Evolutionary conservation across 2,797 vertebrate genomes (phyloP), one percentile per base, ranked within the genome.

Genomic region (Coracias cyanogaster): DNA sequence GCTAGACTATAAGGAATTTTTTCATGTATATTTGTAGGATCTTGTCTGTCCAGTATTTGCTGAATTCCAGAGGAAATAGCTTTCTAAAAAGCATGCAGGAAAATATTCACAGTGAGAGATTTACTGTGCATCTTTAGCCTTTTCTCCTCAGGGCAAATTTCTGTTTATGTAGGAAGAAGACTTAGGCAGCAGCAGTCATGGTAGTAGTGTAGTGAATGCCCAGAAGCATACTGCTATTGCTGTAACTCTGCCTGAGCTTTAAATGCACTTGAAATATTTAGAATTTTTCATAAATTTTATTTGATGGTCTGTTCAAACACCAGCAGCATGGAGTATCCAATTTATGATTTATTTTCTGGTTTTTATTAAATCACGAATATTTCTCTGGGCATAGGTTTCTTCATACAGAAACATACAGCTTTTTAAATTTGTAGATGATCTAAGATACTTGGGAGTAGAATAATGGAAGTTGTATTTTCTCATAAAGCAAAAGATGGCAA

Each of bases 281-380:
- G 55, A 90, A 37, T 83, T 91, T 93, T 94, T 89, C 60, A 84
- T 90, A 64, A 67, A 93, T 94, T 89, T 91, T 90, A 67, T 84
- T 94, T 94, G 70, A 94, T 88, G 33, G 0, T 64, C 72, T 88
- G 19, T 87, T 92, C 77, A 86, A 88, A 92, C 37, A 89, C 26
- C 57, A 77, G 29, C 33, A 91, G 52, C 57, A 45, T 33, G 43
- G 60, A 82, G 55, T 46, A 76, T 82, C 45, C 39, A 77, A 28
- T 70, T 91, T 54, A 51, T 82, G 51, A 82, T 78, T 86, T 92
- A 65, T 86, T 81, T 86, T 64, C 71, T 73, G 51, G 5, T 64
- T 93, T 88, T 85, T 93, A 93, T 90, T 82, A 86, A 93, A 94
- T 73, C 55, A 70, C 22, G 31, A 39, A 61, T 83, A 16, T 81